These are phyloP conservation scores for Oxyura jamaicensis DNA, from an alignment of 2,113 vertebrate genomes.

Conservation along the genomic window DNA sequence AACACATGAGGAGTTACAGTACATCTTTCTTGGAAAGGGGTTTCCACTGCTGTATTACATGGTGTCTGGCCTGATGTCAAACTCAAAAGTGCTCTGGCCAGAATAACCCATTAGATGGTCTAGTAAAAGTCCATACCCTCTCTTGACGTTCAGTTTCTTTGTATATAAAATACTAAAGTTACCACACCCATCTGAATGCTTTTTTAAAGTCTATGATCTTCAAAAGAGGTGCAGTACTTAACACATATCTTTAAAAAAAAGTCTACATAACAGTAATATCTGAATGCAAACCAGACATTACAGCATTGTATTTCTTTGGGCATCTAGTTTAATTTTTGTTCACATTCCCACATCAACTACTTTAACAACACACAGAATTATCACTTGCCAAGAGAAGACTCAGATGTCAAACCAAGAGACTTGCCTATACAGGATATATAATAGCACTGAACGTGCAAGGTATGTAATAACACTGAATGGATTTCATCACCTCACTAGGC, in stretches of 20 bases:
- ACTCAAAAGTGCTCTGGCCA: not conserved
- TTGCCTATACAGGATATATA: slow-evolving; percentile 41
- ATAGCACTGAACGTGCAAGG: not conserved
- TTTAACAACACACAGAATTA: slow-evolving; percentile 19
- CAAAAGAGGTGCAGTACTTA: not conserved
- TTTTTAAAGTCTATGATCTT: not conserved
- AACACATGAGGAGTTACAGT: not conserved
- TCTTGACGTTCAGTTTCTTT: not conserved
- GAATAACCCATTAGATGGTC: not conserved
- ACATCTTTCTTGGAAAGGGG: not conserved
- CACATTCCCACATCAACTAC: slow-evolving; percentile 33
- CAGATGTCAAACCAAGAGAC: slow-evolving; percentile 49
- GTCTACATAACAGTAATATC: slow-evolving; percentile 4
- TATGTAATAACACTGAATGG: not conserved
- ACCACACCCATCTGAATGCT: not conserved
- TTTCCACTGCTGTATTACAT: not conserved
- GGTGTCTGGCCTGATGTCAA: not conserved
- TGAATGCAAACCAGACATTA: slow-evolving; percentile 27
- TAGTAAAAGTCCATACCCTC: not conserved
- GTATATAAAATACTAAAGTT: not conserved
- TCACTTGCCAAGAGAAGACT: slow-evolving; percentile 49
- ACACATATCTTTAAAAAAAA: not conserved
- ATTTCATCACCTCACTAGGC: slow-evolving; percentile 41
- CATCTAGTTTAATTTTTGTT: slow-evolving; percentile 29
- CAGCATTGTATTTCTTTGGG: not conserved